Evolutionary conservation across 2,888 invertebrate species (phyloP).

Genomic region (Dryadula phaetusa): DNA sequence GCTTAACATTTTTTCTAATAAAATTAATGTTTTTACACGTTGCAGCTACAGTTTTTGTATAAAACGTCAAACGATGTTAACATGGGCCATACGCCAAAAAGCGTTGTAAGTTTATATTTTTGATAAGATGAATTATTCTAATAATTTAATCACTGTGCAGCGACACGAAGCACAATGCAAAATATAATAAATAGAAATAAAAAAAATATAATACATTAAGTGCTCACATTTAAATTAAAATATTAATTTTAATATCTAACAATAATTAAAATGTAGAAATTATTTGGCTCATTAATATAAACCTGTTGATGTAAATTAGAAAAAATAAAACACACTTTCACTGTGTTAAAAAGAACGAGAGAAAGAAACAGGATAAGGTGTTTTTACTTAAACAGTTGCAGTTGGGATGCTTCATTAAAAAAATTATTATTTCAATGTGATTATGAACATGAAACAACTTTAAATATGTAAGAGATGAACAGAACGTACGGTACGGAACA

Average conservation of each 20-base stretch:
- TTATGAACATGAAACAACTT: conserved; percentile 23
- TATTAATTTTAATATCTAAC: too few species aligned
- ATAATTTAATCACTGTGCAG: not conserved
- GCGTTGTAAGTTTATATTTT: not conserved
- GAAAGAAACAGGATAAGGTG: not conserved
- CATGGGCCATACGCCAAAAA: not conserved
- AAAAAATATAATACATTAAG: not conserved
- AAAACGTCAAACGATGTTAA: not conserved
- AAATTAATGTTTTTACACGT: not conserved
- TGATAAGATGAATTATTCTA: not conserved
- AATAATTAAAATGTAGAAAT: too few species aligned
- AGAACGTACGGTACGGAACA: conserved; percentile 36
- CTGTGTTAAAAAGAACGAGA: not conserved
- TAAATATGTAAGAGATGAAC: conserved; percentile 34
- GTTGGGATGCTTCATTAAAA: not conserved
- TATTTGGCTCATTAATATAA: too few species aligned
- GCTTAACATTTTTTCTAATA: not conserved
- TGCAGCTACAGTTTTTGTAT: not conserved
- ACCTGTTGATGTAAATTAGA: not conserved
- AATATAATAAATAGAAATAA: not conserved
- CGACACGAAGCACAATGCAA: not conserved
- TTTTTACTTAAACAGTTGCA: not conserved
- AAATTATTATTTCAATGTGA: not conserved
- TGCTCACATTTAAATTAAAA: not conserved
- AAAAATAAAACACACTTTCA: not conserved